Conservation (phyloP, 1,140 invertebrate species). For the Temnothorax longispinosus region DNA sequence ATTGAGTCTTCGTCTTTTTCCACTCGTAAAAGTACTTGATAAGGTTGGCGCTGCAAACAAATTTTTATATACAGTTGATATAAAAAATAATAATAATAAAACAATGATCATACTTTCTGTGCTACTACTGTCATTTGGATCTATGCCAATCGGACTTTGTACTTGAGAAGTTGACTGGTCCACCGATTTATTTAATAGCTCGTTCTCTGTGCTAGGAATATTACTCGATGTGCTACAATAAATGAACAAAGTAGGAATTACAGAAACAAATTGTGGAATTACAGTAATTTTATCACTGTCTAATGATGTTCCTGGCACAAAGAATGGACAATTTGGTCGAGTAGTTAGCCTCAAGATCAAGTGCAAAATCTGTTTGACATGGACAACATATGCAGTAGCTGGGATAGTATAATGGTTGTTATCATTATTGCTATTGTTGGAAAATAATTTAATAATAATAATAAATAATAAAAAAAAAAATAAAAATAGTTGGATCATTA, state of each 20-base stretch:
- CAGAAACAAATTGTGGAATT: conserved; percentile 1
- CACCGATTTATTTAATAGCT: not conserved
- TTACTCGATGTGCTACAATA: conserved; percentile 6
- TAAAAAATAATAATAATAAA: not conserved
- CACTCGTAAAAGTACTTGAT: not conserved
- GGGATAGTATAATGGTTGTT: too few relatives aligned
- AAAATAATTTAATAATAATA: too few relatives aligned
- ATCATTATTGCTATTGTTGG: too few relatives aligned
- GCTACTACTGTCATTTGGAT: not conserved
- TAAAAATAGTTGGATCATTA: too few relatives aligned
- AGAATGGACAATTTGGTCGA: too few relatives aligned
- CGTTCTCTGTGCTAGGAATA: not conserved
- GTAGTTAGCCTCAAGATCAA: too few relatives aligned
- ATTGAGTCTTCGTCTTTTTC: not conserved
- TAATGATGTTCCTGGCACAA: not conserved
- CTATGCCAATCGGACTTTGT: too few relatives aligned
- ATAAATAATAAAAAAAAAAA: too few relatives aligned
- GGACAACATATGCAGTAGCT: too few relatives aligned
- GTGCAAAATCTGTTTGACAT: too few relatives aligned
- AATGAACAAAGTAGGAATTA: not conserved
- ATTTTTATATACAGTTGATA: not conserved
- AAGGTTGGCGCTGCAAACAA: not conserved
- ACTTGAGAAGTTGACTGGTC: not conserved
- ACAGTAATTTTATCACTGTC: not conserved
- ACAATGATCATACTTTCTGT: conserved; percentile 1